Evolutionary conservation across 1,140 invertebrate species (phyloP).

Genomic region (Holcopasites calliopsidis): DNA sequence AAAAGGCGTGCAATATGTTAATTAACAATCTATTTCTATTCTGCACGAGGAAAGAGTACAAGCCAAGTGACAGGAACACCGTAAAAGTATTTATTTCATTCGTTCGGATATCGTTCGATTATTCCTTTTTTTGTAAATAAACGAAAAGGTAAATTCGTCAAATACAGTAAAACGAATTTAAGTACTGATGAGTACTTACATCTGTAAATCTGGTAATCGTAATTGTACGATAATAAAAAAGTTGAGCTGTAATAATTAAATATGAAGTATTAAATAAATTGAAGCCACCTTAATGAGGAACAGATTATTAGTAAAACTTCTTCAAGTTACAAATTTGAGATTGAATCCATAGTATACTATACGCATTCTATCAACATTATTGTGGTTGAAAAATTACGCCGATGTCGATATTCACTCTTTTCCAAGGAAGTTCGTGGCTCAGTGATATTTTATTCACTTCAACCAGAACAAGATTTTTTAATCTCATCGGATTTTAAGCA

Average conservation of each 20-base stretch:
- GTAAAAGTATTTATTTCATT: neutral
- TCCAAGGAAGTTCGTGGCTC: too few relatives aligned
- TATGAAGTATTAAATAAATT: neutral
- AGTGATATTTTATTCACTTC: too few relatives aligned
- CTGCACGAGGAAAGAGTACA: neutral
- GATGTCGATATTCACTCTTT: too few relatives aligned
- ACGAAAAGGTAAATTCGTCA: neutral
- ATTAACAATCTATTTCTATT: neutral
- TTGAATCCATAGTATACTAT: too few relatives aligned
- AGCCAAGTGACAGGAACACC: neutral
- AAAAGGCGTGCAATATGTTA: neutral
- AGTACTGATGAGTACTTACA: neutral
- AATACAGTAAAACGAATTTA: slow-evolving; percentile 20
- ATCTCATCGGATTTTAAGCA: too few relatives aligned
- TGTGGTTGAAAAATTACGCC: too few relatives aligned
- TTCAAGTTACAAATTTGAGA: too few relatives aligned
- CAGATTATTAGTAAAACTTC: too few relatives aligned
- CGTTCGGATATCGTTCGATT: neutral
- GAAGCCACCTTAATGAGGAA: too few relatives aligned
- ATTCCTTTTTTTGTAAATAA: slow-evolving; percentile 26
- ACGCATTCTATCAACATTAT: too few relatives aligned
- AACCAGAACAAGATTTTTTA: too few relatives aligned
- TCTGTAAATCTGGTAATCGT: slow-evolving; percentile 5
- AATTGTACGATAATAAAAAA: neutral
- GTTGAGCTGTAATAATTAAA: neutral